A percentile compares a stretch with the other conserved stretches of the same genome.
These are phyloP conservation scores for Apeira syringaria DNA, from an alignment of 2,888 invertebrate genomes.

Conservation along the genomic window DNA sequence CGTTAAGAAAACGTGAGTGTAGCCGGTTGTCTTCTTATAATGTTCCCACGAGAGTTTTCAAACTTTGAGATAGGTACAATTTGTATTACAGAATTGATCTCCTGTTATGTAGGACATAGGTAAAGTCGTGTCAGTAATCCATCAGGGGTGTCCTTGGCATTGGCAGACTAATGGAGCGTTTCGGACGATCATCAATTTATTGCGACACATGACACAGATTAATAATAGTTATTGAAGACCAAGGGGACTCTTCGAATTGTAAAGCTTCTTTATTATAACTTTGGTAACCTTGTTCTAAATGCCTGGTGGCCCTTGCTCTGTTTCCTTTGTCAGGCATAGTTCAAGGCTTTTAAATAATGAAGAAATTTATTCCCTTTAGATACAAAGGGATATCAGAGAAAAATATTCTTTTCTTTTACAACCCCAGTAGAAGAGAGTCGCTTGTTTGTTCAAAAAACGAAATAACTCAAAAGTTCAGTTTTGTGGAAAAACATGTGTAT, in stretches of 20 bases:
- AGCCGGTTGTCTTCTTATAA: too few relatives aligned
- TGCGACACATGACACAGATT: conserved; percentile 14
- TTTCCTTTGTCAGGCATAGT: conserved; percentile 3
- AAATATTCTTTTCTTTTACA: too few relatives aligned
- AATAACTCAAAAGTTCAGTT: too few relatives aligned
- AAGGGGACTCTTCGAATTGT: conserved; percentile 23
- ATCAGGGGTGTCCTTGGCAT: conserved; percentile 59
- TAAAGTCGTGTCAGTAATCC: conserved; percentile 55
- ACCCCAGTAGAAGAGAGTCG: too few relatives aligned
- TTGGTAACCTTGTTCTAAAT: conserved; percentile 12
- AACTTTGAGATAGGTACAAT: too few relatives aligned
- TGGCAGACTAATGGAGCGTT: conserved; percentile 55
- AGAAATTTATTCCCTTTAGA: too few relatives aligned
- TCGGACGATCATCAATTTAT: conserved; percentile 43
- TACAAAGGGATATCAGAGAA: too few relatives aligned
- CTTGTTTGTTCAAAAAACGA: too few relatives aligned
- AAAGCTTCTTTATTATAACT: conserved; percentile 9
- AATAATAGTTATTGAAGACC: neutral
- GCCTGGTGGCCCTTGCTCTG: conserved; percentile 1
- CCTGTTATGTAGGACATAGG: conserved; percentile 39
- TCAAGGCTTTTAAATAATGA: conserved; percentile 5
- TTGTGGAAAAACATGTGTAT: too few relatives aligned
- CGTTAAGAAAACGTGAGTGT: too few relatives aligned
- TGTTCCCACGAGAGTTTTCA: too few relatives aligned
- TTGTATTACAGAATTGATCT: neutral